Base-by-base conservation (phyloP, 2,888 invertebrate genomes). In the Spialia ferax region DNA sequence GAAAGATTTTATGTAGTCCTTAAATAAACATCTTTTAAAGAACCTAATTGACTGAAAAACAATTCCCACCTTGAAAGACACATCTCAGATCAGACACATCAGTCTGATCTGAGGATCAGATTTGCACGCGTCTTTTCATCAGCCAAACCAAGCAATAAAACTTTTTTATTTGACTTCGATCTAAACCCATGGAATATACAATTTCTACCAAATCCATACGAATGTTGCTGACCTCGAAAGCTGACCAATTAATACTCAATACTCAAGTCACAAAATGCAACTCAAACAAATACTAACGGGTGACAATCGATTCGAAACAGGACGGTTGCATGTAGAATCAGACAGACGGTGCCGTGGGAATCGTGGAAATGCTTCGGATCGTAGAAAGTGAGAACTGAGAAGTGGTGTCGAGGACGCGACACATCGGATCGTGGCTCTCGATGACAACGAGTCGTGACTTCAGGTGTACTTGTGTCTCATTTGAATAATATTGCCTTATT, bases 271-370 rank as follows among this genome's bases (percentile, higher is more conserved):
- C 35, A 7, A 35, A 35, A 56, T 35, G 20, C 35, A 35, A 56
- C 13, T 35, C 56, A 35, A n/a, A 11, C 20, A n/a, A n/a, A n/a
- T 35, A 35, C 35, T 35, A 15, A 2, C 38, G 38, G 45, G 48
- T 60, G 45, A 48, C 13, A 60, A 60, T 59, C 45, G 20, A 57
- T 35, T 57, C 22, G 57, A 38, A 45, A 59, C 59, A 59, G 48
- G 13, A 18, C 29, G 18, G 48, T 48, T 20, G 29, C 29, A 18
- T 20, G 29, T 48, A 32, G 29, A 60, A 48, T 60, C 48, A 48
- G 48, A 60, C 60, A 26, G 38, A n/a, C 15, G 22, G 15, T 8
- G 42, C 23, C 59, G 59, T 59, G 60, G 29, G 60, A 60, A 60
- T 48, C 29, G 60, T 29, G 15, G 29, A 60, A 26, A 52, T 23